These are phyloP conservation scores for Stomatorhinus walkeri DNA, from an alignment of 2,797 vertebrate genomes.

Conservation along the genomic window DNA sequence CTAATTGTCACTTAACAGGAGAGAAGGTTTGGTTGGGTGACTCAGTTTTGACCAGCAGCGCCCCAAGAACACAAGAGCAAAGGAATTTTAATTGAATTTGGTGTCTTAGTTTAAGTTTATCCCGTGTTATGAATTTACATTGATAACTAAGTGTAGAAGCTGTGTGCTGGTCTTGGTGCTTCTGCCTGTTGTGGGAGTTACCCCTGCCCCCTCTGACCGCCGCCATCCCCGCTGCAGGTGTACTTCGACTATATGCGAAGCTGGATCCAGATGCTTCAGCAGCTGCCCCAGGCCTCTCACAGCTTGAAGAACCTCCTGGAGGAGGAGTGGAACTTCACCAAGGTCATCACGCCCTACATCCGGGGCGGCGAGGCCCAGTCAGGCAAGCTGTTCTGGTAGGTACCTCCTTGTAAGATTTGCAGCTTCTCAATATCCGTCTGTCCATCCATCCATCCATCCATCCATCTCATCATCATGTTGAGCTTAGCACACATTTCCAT, in stretches of 20 bases:
- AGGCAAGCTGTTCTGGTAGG: conserved; percentile 92
- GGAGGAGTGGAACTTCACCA: conserved; percentile 98
- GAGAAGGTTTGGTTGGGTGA: background rate
- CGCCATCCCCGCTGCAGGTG: conserved; percentile 61
- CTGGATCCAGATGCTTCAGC: conserved; percentile 98
- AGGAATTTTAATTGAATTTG: background rate
- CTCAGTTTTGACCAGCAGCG: background rate
- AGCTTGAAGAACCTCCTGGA: conserved; percentile 97
- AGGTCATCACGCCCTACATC: conserved; percentile 97
- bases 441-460: background rate
- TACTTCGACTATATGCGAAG: conserved; percentile 99
- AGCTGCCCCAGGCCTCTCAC: conserved; percentile 96
- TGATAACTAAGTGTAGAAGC: background rate
- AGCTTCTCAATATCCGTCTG: background rate
- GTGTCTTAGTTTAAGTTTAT: background rate
- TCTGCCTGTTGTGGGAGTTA: background rate
- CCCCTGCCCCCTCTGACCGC: background rate
- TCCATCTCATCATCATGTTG: background rate
- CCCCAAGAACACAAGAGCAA: background rate
- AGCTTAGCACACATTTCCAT: background rate
- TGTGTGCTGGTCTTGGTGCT: background rate
- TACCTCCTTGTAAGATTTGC: background rate
- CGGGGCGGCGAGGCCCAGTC: conserved; percentile 95
- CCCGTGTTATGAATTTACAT: background rate
- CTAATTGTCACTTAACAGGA: background rate